Base-by-base conservation (phyloP, 2,797 vertebrate genomes). In the Melanotaenia maccullochi region DNA sequence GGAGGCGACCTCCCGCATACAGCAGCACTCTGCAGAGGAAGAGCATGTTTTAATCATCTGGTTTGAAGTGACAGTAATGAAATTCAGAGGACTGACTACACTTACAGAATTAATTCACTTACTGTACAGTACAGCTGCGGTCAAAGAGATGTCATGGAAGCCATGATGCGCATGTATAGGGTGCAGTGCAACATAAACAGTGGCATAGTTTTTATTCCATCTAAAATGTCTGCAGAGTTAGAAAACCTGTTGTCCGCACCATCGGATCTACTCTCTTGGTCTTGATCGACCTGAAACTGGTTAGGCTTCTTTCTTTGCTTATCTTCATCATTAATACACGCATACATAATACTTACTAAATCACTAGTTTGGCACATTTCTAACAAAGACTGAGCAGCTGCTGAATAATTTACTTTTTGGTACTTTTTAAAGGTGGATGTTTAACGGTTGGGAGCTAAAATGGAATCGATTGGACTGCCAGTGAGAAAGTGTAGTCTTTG, bases 1-100 rank as follows among this genome's bases (percentile, higher is more conserved):
- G 71, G 60, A 68, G 65, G 58, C 72, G 58, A 75, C 80, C 74
- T 78, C 83, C 68, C n/a, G 42, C 72, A 40, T 35, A 61, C 72
- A 54, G 67, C 64, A 71, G 75, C 67, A 82, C 78, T 85, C 72
- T 85, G 81, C 66, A 79, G 74, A 69, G 63, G 65, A 77, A 66
- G 71, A 82, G 65, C 68, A 67, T 75, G 76, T 73, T 87, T 90
- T 85, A 88, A 88, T 90, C 86, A 85, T 83, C 68, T 42, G 40
- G 63, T 74, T 38, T 54, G 36, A 74, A 77, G 69, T 49, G 79
- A 74, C 65, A 61, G n/a, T 60, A 76, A 81, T 78, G 78, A 81
- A 81, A 75, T 83, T 82, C 81, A 74, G 58, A 79, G 65, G 58
- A 61, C 74, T 35, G 58, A 71, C 44, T 52, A 22, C 16, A 47